Percentiles rank a stretch among this genome's conserved stretches.
phyloP scores from a whole-genome alignment of 2,888 invertebrate species.

The Copidosoma aretas region DNA sequence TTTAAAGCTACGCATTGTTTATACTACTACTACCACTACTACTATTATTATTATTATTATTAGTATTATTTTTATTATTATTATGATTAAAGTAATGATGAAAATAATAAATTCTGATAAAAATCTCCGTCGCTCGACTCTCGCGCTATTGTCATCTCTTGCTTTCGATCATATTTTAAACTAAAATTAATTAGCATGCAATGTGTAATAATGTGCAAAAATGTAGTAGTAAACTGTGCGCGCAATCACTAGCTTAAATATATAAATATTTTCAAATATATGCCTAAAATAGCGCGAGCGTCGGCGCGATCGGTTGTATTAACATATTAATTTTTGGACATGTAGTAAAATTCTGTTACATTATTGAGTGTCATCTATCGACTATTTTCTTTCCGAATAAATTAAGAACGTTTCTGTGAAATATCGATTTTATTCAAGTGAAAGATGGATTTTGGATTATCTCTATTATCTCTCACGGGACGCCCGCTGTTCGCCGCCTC shows the following conservation, averaged over 20 bases:
- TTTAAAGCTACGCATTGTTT: slow-evolving; percentile 56
- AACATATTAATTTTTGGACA: slow-evolving; percentile 47
- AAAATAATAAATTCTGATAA: slow-evolving; percentile 34
- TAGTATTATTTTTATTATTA: not conserved
- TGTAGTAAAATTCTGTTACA: slow-evolving; percentile 59
- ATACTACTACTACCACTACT: slow-evolving; percentile 15
- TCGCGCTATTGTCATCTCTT: slow-evolving; percentile 4
- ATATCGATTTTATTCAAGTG: slow-evolving; percentile 29
- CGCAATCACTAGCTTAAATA: not conserved
- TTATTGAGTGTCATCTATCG: slow-evolving; percentile 57
- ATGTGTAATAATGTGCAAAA: no score
- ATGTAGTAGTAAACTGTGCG: no score
- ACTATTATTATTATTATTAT: slow-evolving; percentile 11
- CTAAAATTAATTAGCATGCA: no score
- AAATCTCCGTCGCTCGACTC: slow-evolving; percentile 20
- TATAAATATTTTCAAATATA: not conserved
- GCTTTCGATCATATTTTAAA: not conserved
- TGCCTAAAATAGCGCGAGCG: slow-evolving; percentile 12
- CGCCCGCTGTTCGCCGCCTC: slow-evolving; percentile 4
- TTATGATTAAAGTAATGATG: no score
- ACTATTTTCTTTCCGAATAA: slow-evolving; percentile 55
- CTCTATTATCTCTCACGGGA: slow-evolving; percentile 54
- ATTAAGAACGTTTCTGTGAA: slow-evolving; percentile 51
- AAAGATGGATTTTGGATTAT: slow-evolving; percentile 51
- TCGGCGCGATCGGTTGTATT: slow-evolving; percentile 10